Evolutionary conservation across 2,888 invertebrate species (phyloP), one percentile per base, ranked within the genome.

Genomic region (Drosophila austrosaltans): DNA sequence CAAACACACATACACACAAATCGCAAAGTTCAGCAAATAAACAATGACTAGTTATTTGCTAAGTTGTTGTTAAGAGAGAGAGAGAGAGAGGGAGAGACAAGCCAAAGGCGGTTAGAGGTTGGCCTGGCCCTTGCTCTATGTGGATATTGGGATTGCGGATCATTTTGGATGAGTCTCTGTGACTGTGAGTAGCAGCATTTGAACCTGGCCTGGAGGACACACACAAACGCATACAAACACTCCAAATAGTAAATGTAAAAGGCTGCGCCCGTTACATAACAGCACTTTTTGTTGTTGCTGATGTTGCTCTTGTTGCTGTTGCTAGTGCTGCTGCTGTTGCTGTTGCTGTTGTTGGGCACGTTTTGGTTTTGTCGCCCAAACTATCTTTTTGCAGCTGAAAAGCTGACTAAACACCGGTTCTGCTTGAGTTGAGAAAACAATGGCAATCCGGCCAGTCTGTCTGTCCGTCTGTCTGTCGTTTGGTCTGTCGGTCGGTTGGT

Each of bases 191-290:
- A 57, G 59, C 63, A 71, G 73, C 68, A 44, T 57, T 57, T 57
- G 36, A 57, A 57, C 57, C 57, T 57, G 57, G 56, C 79, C 82
- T 76, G 68, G 79, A 75, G 73, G 77, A 58, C 71, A 68, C 63
- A 62, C 71, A 68, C 63, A 62, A 67, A 63, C 79, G 44, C 61
- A 62, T 70, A 57, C 75, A 60, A 22, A 57, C 56, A 68, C 56
- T 61, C 44, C 22, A 68, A 72, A 81, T 81, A 20, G 48, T 48
- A 72, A 70, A 67, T 78, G 85, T 76, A 78, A 81, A 79, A 88
- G 88, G 69, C 76, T 74, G 63, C 69, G 66, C 73, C 81, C 87
- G 82, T 88, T 82, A 82, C 73, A 85, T 86, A 88, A 82, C 82
- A 77, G 83, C 88, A 75, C 79, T 79, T 79, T 82, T 73, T 77